Conservation (phyloP, 2,888 invertebrate genomes). For the Oxyscelio sp. region DNA sequence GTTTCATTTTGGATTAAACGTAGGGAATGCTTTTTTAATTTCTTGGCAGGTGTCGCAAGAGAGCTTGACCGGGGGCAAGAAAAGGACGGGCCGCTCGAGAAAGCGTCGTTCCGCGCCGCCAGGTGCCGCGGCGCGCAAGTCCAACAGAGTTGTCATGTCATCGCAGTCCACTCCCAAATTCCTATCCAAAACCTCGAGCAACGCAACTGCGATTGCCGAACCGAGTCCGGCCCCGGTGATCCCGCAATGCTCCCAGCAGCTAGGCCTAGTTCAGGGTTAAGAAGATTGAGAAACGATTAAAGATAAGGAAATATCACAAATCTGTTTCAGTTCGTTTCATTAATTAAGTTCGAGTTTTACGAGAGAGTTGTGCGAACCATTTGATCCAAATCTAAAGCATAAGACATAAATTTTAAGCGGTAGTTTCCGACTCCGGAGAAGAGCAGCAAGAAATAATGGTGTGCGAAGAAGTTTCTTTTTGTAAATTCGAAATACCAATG, state of each 20-base stretch:
- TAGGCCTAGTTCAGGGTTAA: conserved; percentile 17
- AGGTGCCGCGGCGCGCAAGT: conserved; percentile 22
- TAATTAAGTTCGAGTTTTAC: neutral
- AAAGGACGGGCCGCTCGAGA: conserved; percentile 17
- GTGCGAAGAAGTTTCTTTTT: conserved; percentile 49
- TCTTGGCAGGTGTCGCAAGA: conserved; percentile 33
- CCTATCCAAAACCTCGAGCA: conserved; percentile 45
- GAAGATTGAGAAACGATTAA: conserved; percentile 1
- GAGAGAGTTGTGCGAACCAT: neutral
- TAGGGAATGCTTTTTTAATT: conserved; percentile 26
- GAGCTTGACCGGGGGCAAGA: conserved; percentile 23
- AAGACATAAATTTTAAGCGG: conserved; percentile 32
- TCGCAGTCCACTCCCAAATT: conserved; percentile 43
- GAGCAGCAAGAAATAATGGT: conserved; percentile 22
- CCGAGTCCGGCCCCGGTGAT: neutral
- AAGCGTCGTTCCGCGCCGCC: conserved; percentile 14
- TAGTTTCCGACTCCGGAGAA: too few species aligned
- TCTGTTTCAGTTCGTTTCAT: neutral
- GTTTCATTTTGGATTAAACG: conserved; percentile 29
- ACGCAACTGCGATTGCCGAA: conserved; percentile 19
- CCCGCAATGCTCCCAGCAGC: conserved; percentile 1
- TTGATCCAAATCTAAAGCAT: neutral
- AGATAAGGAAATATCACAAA: neutral
- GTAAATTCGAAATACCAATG: conserved; percentile 59
- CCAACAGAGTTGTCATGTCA: conserved; percentile 26